These are phyloP conservation scores for Tetragonula carbonaria DNA, from an alignment of 2,888 invertebrate species.

Conservation along the genomic window DNA sequence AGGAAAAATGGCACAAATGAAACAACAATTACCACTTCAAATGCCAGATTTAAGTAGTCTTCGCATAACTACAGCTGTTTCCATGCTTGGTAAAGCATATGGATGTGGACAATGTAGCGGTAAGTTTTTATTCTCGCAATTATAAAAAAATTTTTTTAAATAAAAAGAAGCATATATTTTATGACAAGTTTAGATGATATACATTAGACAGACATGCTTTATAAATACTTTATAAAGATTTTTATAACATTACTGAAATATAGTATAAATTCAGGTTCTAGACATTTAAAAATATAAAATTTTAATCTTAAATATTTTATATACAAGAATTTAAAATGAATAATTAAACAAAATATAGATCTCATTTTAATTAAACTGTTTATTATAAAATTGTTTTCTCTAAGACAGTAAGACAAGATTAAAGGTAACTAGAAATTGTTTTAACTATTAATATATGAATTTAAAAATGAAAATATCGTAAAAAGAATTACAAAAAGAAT, in stretches of 20 bases:
- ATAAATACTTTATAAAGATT: not conserved
- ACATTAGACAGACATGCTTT: not conserved
- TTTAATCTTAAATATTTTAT: too few relatives aligned
- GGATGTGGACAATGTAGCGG: constrained; percentile 85
- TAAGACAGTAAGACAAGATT: too few relatives aligned
- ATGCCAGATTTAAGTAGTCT: constrained; percentile 85
- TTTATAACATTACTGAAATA: not conserved
- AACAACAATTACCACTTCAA: constrained; percentile 84
- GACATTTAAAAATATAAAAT: too few relatives aligned
- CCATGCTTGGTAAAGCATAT: constrained; percentile 86
- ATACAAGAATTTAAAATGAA: too few relatives aligned
- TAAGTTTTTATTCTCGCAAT: constrained; percentile 70
- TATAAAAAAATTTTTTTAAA: not conserved
- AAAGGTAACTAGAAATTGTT: too few relatives aligned
- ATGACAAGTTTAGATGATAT: not conserved
- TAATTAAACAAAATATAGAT: too few relatives aligned
- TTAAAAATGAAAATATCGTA: too few relatives aligned
- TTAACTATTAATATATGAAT: too few relatives aligned
- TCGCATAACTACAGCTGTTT: constrained; percentile 85
- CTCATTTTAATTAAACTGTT: too few relatives aligned
- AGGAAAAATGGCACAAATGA: constrained; percentile 80
- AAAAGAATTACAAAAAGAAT: too few relatives aligned
- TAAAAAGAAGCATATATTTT: constrained; percentile 9
- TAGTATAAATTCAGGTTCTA: too few relatives aligned
- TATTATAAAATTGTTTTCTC: too few relatives aligned